Evolutionary conservation across 2,113 vertebrate genomes (phyloP), one percentile per base, ranked within the genome.

Genomic region (Rhea americana): DNA sequence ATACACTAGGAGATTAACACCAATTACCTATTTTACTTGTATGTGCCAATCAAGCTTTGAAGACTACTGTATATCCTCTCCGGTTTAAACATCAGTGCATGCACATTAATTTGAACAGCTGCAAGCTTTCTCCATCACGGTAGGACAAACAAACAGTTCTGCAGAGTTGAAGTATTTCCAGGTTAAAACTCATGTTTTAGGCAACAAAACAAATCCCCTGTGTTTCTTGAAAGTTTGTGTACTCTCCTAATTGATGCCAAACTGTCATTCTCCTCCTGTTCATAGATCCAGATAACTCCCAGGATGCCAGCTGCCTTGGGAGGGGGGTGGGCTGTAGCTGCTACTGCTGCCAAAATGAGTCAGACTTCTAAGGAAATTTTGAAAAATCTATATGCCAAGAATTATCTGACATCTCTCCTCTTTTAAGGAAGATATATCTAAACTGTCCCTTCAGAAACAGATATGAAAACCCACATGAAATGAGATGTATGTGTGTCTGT

Each of bases 1-100:
- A 96, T 86, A 96, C 90, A 90, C 91, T 93, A 89, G 81, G 85
- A 97, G 95, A 97, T 97, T 97, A 97, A 92, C 95, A 93, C 90
- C 59, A 63, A 95, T 95, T 94, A 94, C 37, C 72, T 24, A 58
- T 87, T 95, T 89, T 95, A 63, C 73, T 91, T 91, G 81, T 2
- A 18, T 35, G 11, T 79, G 48, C 66, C 92, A 97, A 88, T 94
- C 96, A 86, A 43, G 70, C n/a, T 66, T 77, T 93, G 79, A 96
- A 72, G 90, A 91, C 89, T 86, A 35, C 61, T 51, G 17, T 58
- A 67, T 84, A 63, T 80, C 55, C 66, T 94, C 70, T 94, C 26
- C 11, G 25, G 39, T 85, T 90, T 93, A 87, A 89, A 83, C 87
- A n/a, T 93, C 75, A 85, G 30, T 4, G 6, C 51, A 84, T 62